Conservation (phyloP, 2,888 invertebrate genomes). For the Harpalus rubripes region DNA sequence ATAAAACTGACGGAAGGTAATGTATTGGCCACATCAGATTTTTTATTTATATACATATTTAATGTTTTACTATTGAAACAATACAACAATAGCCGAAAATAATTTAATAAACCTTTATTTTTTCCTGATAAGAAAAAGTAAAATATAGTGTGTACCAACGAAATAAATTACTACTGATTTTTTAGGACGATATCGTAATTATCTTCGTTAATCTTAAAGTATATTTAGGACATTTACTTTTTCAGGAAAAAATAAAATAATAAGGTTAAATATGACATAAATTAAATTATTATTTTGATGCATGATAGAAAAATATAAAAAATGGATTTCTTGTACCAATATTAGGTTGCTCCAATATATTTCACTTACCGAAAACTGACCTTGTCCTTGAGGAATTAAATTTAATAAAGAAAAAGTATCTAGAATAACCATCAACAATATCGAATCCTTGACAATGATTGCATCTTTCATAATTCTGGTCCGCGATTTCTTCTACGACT, state of each 20-base stretch:
- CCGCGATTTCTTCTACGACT: too few species aligned
- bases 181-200: not conserved
- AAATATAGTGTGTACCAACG: slow-evolving; percentile 13
- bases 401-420: too few species aligned
- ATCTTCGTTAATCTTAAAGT: slow-evolving; percentile 13
- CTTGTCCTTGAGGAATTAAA: too few species aligned
- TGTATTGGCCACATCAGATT: too few species aligned
- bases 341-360: too few species aligned
- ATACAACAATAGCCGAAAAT: not conserved
- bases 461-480: too few species aligned
- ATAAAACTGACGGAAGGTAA: too few species aligned
- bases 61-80: not conserved
- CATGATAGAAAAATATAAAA: not conserved
- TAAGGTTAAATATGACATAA: not conserved
- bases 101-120: not conserved
- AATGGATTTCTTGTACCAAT: too few species aligned
- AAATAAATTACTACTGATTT: slow-evolving; percentile 11
- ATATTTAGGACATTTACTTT: not conserved
- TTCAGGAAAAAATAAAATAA: not conserved
- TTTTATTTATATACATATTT: not conserved
- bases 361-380: too few species aligned
- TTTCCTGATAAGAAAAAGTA: slow-evolving; percentile 22
- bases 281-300: not conserved
- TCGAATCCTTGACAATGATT: too few species aligned
- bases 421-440: too few species aligned